Evolutionary conservation across 1,140 invertebrate genomes (phyloP), one percentile per base, ranked within the genome.

Genomic region (Pentalonia nigronervosa): DNA sequence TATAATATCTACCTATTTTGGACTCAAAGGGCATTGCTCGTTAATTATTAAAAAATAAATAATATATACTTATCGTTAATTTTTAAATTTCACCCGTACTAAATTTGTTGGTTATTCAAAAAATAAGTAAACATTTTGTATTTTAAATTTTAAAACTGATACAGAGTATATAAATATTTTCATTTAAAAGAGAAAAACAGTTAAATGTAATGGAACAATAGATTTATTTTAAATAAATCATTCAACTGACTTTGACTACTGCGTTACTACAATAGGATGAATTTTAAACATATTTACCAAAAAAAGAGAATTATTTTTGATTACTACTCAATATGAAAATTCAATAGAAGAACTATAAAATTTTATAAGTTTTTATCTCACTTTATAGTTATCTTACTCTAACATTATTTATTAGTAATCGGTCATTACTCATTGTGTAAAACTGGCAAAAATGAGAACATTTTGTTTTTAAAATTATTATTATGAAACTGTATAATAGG

Each of bases 181-280:
- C 36, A 21, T 84, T 11, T 23, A 84, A 7, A 84, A 45, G 11
- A 41, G 9, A 84, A 41, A 84, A 84, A 45, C 20, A 21, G 23
- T 84, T 41, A 41, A 84, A 8, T 84, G 6, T 84, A 84, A 84
- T 84, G 81, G 36, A 84, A 8, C 7, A 41, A 67, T 23, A 84
- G 34, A 84, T 84, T 84, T 84, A 84, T 41, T 84, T 84, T 45
- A 84, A 84, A 84, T 84, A 84, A 84, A 41, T 84, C 21, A 84
- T 84, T 0, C 21, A 84, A 25, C 21, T 84, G 60, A n/a, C 60
- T n/a, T 67, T 67, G 30, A 67, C 60, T n/a, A n/a, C 30, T 4
- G 23, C 11, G 9, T 30, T 67, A 67, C 60, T 60, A 67, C 11
- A 67, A 67, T 67, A 14, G 60, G 30, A n/a, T 30, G 60, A n/a